Percentiles rank a stretch among this genome's conserved stretches.
Conservation (phyloP, 2,113 vertebrate genomes). For the Silurus asotus region DNA sequence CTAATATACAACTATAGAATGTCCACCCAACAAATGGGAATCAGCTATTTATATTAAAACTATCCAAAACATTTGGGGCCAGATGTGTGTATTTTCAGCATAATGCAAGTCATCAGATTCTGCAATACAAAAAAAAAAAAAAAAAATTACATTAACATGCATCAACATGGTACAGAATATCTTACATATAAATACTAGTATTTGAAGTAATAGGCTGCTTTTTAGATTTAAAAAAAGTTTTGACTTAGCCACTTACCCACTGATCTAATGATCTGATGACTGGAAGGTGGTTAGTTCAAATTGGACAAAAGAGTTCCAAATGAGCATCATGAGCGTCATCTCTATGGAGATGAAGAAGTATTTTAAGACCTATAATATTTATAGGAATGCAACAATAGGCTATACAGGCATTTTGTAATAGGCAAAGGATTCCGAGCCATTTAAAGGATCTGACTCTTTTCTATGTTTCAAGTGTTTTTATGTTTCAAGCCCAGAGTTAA, state of each 20-base stretch:
- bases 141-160: too few species aligned
- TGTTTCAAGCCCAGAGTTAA: not conserved
- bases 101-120: not conserved
- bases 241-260: not conserved
- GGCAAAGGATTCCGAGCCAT: not conserved
- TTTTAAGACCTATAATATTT: not conserved
- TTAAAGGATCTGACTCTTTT: not conserved
- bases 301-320: not conserved
- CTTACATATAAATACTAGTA: too few species aligned
- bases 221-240: not conserved
- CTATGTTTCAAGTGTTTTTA: not conserved
- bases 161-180: too few species aligned
- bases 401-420: not conserved
- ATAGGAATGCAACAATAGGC: not conserved
- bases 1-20: not conserved
- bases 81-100: not conserved
- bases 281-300: not conserved
- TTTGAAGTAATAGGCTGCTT: too few species aligned
- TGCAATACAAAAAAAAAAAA: not conserved
- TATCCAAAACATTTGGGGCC: not conserved
- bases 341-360: not conserved
- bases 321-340: not conserved
- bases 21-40: not conserved
- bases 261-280: not conserved
- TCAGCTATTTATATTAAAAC: not conserved